Conservation (phyloP, 2,888 invertebrate species). For the Leptopterna dolabrata region DNA sequence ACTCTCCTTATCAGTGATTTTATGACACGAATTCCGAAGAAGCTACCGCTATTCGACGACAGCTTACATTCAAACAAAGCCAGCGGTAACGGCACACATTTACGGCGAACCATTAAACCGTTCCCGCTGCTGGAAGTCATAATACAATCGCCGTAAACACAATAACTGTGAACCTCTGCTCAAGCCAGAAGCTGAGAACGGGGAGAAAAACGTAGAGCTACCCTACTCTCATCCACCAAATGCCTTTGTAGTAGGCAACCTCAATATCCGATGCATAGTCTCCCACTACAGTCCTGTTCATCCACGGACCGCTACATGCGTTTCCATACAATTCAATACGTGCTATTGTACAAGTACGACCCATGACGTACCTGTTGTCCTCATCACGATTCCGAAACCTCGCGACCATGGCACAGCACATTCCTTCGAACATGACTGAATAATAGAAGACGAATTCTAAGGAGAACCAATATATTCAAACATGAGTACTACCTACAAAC, state of each 20-base stretch:
- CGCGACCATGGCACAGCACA: too few relatives aligned
- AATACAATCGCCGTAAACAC: background rate
- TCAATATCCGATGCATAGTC: too few relatives aligned
- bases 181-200: background rate
- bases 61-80: background rate
- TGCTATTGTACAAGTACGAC: too few relatives aligned
- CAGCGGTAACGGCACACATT: background rate
- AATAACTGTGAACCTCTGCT: background rate
- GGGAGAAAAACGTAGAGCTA: background rate
- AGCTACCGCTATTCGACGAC: background rate
- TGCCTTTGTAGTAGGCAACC: background rate
- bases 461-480: too few relatives aligned
- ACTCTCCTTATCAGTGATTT: background rate
- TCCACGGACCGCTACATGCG: too few relatives aligned
- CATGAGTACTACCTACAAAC: too few relatives aligned
- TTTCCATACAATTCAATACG: too few relatives aligned
- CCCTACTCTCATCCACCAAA: background rate
- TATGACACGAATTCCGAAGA: background rate
- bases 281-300: too few relatives aligned
- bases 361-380: too few relatives aligned
- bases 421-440: too few relatives aligned
- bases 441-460: too few relatives aligned
- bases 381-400: too few relatives aligned
- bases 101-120: background rate
- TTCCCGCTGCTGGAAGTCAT: background rate